Conservation (phyloP, 2,888 invertebrate species). For the Horisme vitalbata region DNA sequence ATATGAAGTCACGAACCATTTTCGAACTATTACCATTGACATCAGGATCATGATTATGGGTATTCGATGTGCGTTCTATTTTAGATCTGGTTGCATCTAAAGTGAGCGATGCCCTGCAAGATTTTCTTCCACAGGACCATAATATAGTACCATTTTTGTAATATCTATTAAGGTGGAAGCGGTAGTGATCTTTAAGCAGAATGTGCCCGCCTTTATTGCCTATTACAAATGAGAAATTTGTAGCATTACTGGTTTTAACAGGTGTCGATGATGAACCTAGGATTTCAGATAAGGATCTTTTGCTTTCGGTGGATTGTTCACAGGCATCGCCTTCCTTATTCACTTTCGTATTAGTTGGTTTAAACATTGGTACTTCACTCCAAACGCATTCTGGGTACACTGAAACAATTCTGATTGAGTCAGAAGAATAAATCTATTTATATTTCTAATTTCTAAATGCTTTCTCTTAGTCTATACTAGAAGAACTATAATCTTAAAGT, state of each 20-base stretch:
- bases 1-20: constrained; percentile 1
- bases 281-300: not conserved
- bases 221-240: not conserved
- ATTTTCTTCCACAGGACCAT: constrained; percentile 3
- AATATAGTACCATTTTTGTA: not conserved
- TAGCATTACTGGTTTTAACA: not conserved
- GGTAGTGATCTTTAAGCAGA: not conserved
- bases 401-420: not conserved
- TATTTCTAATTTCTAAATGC: no score
- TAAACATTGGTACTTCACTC: not conserved
- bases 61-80: not conserved
- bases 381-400: not conserved
- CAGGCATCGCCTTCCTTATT: not conserved
- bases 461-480: no score
- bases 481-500: no score
- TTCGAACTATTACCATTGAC: no score
- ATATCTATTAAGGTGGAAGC: not conserved
- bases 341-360: not conserved
- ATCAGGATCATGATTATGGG: constrained; percentile 9
- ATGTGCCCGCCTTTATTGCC: not conserved
- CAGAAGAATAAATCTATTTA: no score
- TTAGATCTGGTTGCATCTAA: not conserved
- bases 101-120: not conserved
- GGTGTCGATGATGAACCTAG: not conserved
- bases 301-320: not conserved